Conservation (phyloP, 1,140 invertebrate species). For the Listronotus oregonensis region DNA sequence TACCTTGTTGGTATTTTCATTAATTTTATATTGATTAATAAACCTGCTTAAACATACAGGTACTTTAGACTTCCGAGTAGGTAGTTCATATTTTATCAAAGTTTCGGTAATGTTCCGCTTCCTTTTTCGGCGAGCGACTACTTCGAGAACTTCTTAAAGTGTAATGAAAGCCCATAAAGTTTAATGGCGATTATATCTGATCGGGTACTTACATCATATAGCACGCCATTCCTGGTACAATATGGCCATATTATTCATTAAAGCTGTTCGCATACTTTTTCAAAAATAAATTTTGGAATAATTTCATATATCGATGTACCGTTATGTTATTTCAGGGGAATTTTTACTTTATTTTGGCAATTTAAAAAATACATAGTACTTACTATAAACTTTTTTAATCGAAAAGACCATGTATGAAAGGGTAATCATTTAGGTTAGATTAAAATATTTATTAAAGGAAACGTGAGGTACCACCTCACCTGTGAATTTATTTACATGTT, state of each 20-base stretch:
- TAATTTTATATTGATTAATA: too few relatives aligned
- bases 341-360: slow-evolving; percentile 15
- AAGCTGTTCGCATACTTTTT: slow-evolving; percentile 15
- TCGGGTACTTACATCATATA: slow-evolving; percentile 32
- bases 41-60: too few relatives aligned
- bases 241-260: slow-evolving; percentile 13
- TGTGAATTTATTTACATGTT: too few relatives aligned
- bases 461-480: too few relatives aligned
- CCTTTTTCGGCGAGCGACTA: not conserved
- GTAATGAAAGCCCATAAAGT: slow-evolving; percentile 29
- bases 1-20: too few relatives aligned
- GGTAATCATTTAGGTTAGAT: too few relatives aligned
- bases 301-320: slow-evolving; percentile 6
- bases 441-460: too few relatives aligned
- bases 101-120: slow-evolving; percentile 8
- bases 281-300: slow-evolving; percentile 16
- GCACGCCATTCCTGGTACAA: slow-evolving; percentile 17
- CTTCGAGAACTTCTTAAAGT: slow-evolving; percentile 14
- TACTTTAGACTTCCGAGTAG: slow-evolving; percentile 3
- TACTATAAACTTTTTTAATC: slow-evolving; percentile 9
- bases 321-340: slow-evolving; percentile 11
- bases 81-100: slow-evolving; percentile 10
- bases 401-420: not conserved
- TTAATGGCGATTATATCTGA: slow-evolving; percentile 33
- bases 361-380: slow-evolving; percentile 1